phyloP scores from a whole-genome alignment of 1,140 invertebrate genomes.

The Drosophila tropicalis region DNA sequence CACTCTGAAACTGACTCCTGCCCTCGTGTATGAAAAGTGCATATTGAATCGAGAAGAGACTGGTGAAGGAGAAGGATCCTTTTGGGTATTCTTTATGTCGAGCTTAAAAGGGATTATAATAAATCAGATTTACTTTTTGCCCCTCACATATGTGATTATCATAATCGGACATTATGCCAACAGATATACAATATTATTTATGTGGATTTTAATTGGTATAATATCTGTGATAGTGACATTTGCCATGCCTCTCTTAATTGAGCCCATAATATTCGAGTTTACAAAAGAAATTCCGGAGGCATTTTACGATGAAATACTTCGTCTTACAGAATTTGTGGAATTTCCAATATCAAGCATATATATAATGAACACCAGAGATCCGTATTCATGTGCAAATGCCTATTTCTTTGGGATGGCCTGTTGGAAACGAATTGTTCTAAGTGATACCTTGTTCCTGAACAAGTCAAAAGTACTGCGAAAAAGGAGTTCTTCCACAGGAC shows the following conservation, averaged over 20 bases:
- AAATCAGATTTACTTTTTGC: slow-evolving; percentile 4
- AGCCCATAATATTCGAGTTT: slow-evolving; percentile 1
- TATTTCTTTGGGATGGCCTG: slow-evolving; percentile 11
- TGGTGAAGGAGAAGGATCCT: not conserved
- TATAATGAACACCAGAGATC: not conserved
- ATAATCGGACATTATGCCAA: not conserved
- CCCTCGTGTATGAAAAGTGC: slow-evolving; percentile 4
- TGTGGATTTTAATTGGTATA: not conserved
- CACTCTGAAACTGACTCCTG: not conserved
- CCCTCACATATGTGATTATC: slow-evolving; percentile 4
- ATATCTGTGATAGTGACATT: not conserved
- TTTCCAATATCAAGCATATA: slow-evolving; percentile 10
- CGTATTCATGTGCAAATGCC: slow-evolving; percentile 5
- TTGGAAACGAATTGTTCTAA: slow-evolving; percentile 5
- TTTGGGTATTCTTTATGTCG: not conserved
- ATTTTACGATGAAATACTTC: not conserved
- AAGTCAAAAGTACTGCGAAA: not conserved
- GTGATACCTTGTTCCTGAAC: slow-evolving; percentile 1
- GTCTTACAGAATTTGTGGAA: not conserved
- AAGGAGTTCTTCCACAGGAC: not conserved
- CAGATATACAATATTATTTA: slow-evolving; percentile 1
- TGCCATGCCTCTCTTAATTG: not conserved
- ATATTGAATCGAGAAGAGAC: slow-evolving; percentile 8
- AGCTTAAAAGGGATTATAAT: not conserved
- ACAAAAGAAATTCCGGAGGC: not conserved